Evolutionary conservation across 1,140 invertebrate genomes (phyloP).

Genomic region (Tigriopus japonicus): DNA sequence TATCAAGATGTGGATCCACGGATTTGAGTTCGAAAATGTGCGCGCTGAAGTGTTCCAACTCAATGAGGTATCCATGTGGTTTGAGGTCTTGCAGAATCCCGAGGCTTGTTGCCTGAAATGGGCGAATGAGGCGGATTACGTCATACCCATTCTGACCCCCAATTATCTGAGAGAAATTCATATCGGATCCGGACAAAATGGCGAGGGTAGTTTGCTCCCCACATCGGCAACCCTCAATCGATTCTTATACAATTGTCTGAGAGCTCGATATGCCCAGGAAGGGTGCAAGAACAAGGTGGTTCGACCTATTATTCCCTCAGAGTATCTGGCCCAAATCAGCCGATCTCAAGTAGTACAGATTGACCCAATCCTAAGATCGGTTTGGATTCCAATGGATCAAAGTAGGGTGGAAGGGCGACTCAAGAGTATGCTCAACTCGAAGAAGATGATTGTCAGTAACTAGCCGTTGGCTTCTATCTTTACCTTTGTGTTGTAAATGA

Average conservation of each 20-base stretch:
- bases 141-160: conserved; percentile 4
- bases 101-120: conserved; percentile 9
- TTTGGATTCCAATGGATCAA: not conserved
- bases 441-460: too few relatives aligned
- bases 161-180: conserved; percentile 4
- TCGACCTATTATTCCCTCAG: not conserved
- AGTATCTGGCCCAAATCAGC: not conserved
- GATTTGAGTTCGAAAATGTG: not conserved
- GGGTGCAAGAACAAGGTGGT: conserved; percentile 4
- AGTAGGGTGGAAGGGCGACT: not conserved
- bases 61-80: conserved; percentile 5
- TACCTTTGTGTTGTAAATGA: too few relatives aligned
- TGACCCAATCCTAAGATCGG: conserved; percentile 1
- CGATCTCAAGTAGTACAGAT: not conserved
- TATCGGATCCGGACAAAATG: not conserved
- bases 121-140: conserved; percentile 8
- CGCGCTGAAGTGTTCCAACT: not conserved
- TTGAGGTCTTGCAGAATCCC: conserved; percentile 6
- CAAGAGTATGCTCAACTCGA: not conserved
- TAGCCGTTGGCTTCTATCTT: too few relatives aligned
- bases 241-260: not conserved
- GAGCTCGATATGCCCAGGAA: conserved; percentile 1
- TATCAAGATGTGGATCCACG: not conserved
- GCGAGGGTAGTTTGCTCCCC: not conserved
- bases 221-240: not conserved